Evolutionary conservation across 2,113 vertebrate genomes (phyloP).

Genomic region (Patagioenas fasciata): DNA sequence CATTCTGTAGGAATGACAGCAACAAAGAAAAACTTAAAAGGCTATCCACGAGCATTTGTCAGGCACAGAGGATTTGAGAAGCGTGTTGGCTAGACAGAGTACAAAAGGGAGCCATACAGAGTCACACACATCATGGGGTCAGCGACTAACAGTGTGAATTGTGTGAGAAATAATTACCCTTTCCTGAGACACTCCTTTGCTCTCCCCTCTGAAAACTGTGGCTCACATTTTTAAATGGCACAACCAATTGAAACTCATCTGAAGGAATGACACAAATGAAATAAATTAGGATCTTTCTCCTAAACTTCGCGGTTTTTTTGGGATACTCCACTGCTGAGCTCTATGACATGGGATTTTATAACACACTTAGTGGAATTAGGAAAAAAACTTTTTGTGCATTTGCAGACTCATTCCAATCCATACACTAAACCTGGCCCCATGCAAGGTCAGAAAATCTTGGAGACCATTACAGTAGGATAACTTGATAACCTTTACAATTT

Average conservation of each 20-base stretch:
- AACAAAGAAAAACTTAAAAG: neutral
- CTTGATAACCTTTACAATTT: neutral
- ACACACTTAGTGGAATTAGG: neutral
- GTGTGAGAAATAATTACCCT: neutral
- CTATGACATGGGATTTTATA: neutral
- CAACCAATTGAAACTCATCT: neutral
- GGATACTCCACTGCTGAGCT: neutral
- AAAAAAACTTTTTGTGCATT: neutral
- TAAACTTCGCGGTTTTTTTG: neutral
- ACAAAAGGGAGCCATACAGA: neutral
- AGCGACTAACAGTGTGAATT: neutral
- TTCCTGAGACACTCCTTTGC: fast-evolving
- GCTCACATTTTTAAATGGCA: neutral
- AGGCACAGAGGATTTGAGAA: neutral
- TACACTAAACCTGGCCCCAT: neutral
- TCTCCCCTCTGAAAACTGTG: neutral
- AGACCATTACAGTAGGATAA: neutral
- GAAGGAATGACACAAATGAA: neutral
- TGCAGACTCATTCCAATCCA: neutral
- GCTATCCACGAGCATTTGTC: neutral
- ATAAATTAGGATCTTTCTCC: neutral
- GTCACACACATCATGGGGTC: neutral
- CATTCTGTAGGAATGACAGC: neutral
- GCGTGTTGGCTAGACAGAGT: neutral
- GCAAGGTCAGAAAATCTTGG: neutral